Conservation (phyloP, 2,113 vertebrate species). For the Pica pica region DNA sequence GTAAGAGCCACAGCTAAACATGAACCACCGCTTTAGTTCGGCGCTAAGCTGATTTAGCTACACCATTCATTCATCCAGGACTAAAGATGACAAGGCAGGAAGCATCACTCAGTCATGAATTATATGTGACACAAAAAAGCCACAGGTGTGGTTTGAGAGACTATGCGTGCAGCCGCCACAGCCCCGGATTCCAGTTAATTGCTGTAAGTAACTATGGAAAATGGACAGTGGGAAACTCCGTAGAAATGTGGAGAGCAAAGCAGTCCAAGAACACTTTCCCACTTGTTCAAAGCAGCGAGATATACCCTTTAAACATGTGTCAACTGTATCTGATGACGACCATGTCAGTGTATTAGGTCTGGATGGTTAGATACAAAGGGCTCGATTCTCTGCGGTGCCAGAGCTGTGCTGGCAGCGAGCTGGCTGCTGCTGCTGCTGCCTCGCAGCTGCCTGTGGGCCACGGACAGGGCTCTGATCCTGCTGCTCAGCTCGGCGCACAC, state of each 20-base stretch:
- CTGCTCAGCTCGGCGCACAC: not conserved
- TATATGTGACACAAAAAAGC: conserved; percentile 53
- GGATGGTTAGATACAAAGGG: conserved; percentile 49
- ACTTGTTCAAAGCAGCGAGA: conserved; percentile 23
- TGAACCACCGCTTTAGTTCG: not conserved
- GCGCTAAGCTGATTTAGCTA: conserved; percentile 16
- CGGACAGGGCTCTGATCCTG: not conserved
- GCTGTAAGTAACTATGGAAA: conserved; percentile 38
- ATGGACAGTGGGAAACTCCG: conserved; percentile 40
- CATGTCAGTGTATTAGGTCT: conserved; percentile 51
- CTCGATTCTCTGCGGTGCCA: conserved; percentile 30
- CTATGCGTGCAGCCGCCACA: not conserved
- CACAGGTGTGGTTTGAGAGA: conserved; percentile 41
- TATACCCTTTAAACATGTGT: conserved; percentile 30
- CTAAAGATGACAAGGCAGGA: conserved; percentile 54
- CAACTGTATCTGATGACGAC: conserved; percentile 54
- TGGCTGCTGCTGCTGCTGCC: not conserved
- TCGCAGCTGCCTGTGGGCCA: not conserved
- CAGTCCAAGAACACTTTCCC: conserved; percentile 44
- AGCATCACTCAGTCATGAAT: conserved; percentile 56
- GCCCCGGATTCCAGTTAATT: conserved; percentile 26
- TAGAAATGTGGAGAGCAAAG: not conserved
- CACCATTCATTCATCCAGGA: conserved; percentile 29
- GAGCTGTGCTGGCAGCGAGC: not conserved
- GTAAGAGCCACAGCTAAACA: not conserved